phyloP scores from a whole-genome alignment of 2,888 invertebrate genomes.

The Toxonevra muliebris region DNA sequence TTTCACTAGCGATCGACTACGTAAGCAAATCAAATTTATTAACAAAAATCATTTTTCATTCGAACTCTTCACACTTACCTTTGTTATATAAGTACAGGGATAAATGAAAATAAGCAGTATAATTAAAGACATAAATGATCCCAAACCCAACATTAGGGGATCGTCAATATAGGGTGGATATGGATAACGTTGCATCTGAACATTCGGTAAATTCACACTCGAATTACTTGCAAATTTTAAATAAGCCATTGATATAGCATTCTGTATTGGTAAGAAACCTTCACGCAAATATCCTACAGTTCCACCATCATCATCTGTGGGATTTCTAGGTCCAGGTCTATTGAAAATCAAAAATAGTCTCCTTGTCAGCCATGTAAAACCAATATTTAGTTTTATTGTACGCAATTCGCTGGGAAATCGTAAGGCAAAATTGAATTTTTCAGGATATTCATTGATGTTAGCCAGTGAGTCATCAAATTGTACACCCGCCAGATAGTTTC shows the following conservation, averaged over 20 bases:
- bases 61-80: slow-evolving; percentile 60
- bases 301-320: slow-evolving; percentile 66
- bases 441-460: slow-evolving; percentile 62
- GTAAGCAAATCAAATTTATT: not conserved
- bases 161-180: slow-evolving; percentile 78
- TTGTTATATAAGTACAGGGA: slow-evolving; percentile 79
- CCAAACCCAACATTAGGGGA: slow-evolving; percentile 72
- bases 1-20: slow-evolving; percentile 68
- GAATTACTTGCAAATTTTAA: slow-evolving; percentile 42
- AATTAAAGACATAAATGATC: slow-evolving; percentile 77
- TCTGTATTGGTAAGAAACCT: slow-evolving; percentile 75
- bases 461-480: slow-evolving; percentile 68
- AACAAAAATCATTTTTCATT: no score
- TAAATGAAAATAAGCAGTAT: slow-evolving; percentile 84
- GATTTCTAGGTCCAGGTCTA: slow-evolving; percentile 73
- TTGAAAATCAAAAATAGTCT: slow-evolving; percentile 72
- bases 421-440: slow-evolving; percentile 68
- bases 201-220: slow-evolving; percentile 44
- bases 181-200: slow-evolving; percentile 71
- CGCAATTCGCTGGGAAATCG: slow-evolving; percentile 75
- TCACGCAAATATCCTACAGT: slow-evolving; percentile 72
- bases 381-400: slow-evolving; percentile 45
- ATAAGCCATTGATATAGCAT: slow-evolving; percentile 67
- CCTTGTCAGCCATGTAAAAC: slow-evolving; percentile 73
- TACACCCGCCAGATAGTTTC: slow-evolving; percentile 67